Evolutionary conservation across 2,797 vertebrate species (phyloP).

Genomic region (Thalassophryne amazonica): DNA sequence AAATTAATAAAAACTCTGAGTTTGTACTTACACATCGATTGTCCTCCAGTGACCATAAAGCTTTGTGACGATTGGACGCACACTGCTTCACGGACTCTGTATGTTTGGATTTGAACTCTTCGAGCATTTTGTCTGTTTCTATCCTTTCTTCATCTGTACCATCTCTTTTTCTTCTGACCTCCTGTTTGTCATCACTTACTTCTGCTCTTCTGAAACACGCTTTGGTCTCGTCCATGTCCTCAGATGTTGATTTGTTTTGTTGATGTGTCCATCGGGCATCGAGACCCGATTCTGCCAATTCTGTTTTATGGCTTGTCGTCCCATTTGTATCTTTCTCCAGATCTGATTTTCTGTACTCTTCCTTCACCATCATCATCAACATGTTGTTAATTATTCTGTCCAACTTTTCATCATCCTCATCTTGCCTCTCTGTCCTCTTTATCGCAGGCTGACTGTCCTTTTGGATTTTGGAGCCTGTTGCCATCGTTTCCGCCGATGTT

Average conservation of each 20-base stretch:
- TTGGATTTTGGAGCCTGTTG: not conserved
- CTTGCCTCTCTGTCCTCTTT: not conserved
- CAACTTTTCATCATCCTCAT: slow-evolving; percentile 56
- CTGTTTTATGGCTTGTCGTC: not conserved
- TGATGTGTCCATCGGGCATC: no score
- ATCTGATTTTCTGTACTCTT: no score
- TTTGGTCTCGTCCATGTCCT: slow-evolving; percentile 1
- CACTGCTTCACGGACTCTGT: slow-evolving; percentile 11
- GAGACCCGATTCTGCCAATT: not conserved
- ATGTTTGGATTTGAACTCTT: slow-evolving; percentile 4
- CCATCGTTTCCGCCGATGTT: not conserved
- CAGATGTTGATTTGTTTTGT: no score
- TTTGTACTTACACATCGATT: slow-evolving; percentile 63
- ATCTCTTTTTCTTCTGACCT: not conserved
- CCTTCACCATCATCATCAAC: slow-evolving; percentile 59
- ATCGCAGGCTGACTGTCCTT: slow-evolving; percentile 6
- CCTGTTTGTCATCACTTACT: not conserved
- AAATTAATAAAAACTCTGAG: no score
- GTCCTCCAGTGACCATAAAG: slow-evolving; percentile 64
- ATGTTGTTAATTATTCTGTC: slow-evolving; percentile 63
- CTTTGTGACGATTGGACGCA: slow-evolving; percentile 19
- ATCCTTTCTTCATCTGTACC: not conserved
- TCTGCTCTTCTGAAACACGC: not conserved
- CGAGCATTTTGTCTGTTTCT: not conserved
- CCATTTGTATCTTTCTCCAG: no score